Evolutionary conservation across 2,113 vertebrate species (phyloP).

Genomic region (Cryptotis parvus): DNA sequence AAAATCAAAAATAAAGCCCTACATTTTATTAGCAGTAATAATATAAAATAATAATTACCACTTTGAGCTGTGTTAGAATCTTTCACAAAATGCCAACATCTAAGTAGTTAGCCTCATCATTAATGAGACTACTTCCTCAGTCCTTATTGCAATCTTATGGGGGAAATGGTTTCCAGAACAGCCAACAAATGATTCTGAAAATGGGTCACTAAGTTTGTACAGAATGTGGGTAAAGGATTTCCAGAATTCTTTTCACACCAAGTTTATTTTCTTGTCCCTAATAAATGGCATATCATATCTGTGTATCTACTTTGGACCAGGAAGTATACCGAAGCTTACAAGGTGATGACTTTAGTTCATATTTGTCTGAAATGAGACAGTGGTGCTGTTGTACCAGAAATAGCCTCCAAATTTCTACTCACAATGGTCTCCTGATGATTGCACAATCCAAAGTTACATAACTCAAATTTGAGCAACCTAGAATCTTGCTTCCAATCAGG

Average conservation of each 20-base stretch:
- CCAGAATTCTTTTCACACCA: background rate
- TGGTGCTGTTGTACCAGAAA: background rate
- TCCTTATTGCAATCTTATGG: conserved; percentile 38
- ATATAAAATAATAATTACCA: conserved; percentile 29
- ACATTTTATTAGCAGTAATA: background rate
- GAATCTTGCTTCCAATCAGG: conserved; percentile 70
- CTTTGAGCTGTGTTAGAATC: conserved; percentile 38
- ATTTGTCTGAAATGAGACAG: background rate
- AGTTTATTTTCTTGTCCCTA: background rate
- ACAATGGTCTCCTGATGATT: conserved; percentile 56
- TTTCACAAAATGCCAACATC: conserved; percentile 41
- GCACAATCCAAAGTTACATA: conserved; percentile 64
- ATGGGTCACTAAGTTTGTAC: background rate
- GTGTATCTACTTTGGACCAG: background rate
- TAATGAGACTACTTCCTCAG: conserved; percentile 8
- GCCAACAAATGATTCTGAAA: conserved; percentile 7
- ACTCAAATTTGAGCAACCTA: conserved; percentile 74
- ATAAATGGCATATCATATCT: background rate
- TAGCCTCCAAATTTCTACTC: conserved; percentile 30
- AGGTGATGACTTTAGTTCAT: background rate
- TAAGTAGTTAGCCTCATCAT: conserved; percentile 28
- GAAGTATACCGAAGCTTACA: background rate
- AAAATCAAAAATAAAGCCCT: background rate
- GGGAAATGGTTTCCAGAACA: conserved; percentile 32
- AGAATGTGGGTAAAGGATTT: background rate